Base-by-base conservation (phyloP, 2,888 invertebrate genomes). In the Neoaliturus tenellus region DNA sequence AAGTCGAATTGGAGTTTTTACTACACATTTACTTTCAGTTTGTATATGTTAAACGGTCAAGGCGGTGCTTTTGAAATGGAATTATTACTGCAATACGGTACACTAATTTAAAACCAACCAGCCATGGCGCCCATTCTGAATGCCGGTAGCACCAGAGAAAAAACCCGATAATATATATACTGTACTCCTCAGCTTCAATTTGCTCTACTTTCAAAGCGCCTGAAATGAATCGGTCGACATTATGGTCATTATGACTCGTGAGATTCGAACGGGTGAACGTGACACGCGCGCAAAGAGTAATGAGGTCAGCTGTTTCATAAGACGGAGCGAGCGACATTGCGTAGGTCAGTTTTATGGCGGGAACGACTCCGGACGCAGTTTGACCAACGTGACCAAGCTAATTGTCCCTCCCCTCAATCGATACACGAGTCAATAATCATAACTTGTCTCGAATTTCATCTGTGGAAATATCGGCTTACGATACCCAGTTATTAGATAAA, bases 241-340 rank as follows among this genome's bases (percentile, higher is more conserved):
- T 62, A 6, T 31, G 20, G n/a, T 62, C 62, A 62, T 62, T 62
- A 55, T 55, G 55, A 55, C 8, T 55, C 51, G 51, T 51, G 51
- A 51, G 8, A 51, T 51, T 51, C 23, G 55, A 55, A 55, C 55
- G 48, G 55, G 55, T 25, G 55, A 55, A 55, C 14, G 31, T 62
- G 62, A 62, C 62, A 62, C 62, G 62, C 28, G 25, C 62, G 12
- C 62, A 62, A 28, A 62, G 62, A 62, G 62, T 28, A 62, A 62
- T 62, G 62, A 62, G 62, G 62, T 62, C 62, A 62, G 62, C 28
- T 62, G 62, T 62, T 62, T 62, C 62, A 62, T 62, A 62, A 62
- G 62, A 62, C 62, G 14, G 62, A 62, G 6, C 31, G 31, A 28
- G 28, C 62, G 62, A 62, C 62, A 62, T 62, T 62, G 62, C 31